Evolutionary conservation across 1,140 invertebrate species (phyloP).

Genomic region (Bursaphelenchus mucronatus): DNA sequence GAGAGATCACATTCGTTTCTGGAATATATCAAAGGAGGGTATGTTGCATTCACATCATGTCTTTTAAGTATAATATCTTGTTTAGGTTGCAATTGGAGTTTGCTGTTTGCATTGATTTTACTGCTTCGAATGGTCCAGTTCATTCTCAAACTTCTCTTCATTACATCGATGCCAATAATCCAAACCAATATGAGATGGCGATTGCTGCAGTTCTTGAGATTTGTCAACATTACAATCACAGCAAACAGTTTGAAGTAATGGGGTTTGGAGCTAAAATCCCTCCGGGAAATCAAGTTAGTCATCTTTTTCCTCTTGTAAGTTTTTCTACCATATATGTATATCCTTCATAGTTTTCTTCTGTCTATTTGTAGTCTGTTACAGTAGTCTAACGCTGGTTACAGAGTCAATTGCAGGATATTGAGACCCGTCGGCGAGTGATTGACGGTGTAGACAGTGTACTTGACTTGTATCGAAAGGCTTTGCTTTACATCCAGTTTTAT

Average conservation of each 20-base stretch:
- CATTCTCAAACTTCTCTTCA: slow-evolving; percentile 66
- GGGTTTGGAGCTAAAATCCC: slow-evolving; percentile 55
- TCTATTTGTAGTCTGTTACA: background rate
- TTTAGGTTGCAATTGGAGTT: slow-evolving; percentile 65
- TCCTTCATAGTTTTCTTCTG: too few relatives aligned
- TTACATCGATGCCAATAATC: slow-evolving; percentile 63
- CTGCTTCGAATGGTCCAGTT: slow-evolving; percentile 70
- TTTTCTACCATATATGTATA: background rate
- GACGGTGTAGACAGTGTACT: slow-evolving; percentile 62
- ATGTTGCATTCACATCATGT: slow-evolving; percentile 7
- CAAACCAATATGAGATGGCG: slow-evolving; percentile 66
- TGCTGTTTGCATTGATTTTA: slow-evolving; percentile 70
- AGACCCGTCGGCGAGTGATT: slow-evolving; percentile 66
- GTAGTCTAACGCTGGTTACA: slow-evolving; percentile 30
- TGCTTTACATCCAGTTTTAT: slow-evolving; percentile 67
- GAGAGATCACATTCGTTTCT: slow-evolving; percentile 44
- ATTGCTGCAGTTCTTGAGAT: slow-evolving; percentile 67
- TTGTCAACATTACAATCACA: slow-evolving; percentile 68
- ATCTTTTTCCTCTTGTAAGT: slow-evolving; percentile 47
- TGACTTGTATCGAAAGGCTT: slow-evolving; percentile 60
- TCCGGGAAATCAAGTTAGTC: slow-evolving; percentile 30
- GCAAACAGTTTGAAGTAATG: slow-evolving; percentile 52
- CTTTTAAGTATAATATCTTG: background rate
- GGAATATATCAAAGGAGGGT: slow-evolving; percentile 51
- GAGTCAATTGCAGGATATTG: slow-evolving; percentile 62